Evolutionary conservation across 2,888 invertebrate species (phyloP).

Genomic region (Drosophila maculinotata): DNA sequence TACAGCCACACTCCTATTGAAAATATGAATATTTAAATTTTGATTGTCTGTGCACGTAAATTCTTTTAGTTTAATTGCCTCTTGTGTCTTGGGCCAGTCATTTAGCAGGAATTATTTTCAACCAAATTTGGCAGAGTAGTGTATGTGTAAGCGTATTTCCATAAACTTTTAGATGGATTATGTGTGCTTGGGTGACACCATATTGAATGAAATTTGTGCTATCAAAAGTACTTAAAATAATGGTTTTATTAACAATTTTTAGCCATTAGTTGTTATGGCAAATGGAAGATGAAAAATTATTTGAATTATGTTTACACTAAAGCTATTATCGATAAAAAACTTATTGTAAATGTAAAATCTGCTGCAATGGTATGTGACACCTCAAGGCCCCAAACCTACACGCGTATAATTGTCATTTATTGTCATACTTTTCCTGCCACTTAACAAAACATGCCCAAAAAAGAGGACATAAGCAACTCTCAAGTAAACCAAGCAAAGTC

Average conservation of each 20-base stretch:
- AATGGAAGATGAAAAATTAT: background rate
- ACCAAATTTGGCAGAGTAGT: conserved; percentile 6
- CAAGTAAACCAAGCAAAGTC: conserved; percentile 8
- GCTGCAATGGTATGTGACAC: too few relatives aligned
- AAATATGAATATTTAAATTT: conserved; percentile 66
- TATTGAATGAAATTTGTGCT: background rate
- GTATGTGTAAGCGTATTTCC: conserved; percentile 17
- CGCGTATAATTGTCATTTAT: background rate
- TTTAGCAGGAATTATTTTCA: conserved; percentile 33
- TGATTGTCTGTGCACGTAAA: conserved; percentile 55
- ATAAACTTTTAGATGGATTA: conserved; percentile 53
- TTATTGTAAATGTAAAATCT: too few relatives aligned
- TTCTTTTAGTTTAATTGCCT: conserved; percentile 70
- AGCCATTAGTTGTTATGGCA: conserved; percentile 1
- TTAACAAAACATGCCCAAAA: background rate
- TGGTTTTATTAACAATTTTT: background rate
- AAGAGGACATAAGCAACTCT: background rate
- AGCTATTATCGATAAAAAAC: background rate
- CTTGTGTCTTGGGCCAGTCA: conserved; percentile 7
- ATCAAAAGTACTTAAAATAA: conserved; percentile 13
- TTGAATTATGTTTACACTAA: background rate
- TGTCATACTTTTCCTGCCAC: background rate
- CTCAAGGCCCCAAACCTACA: background rate
- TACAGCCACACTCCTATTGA: conserved; percentile 22
- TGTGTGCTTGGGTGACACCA: conserved; percentile 5